Percentiles rank a stretch among this genome's conserved stretches.
These are phyloP conservation scores for Dugesia japonica DNA, from an alignment of 2,888 invertebrate species.

Conservation along the genomic window DNA sequence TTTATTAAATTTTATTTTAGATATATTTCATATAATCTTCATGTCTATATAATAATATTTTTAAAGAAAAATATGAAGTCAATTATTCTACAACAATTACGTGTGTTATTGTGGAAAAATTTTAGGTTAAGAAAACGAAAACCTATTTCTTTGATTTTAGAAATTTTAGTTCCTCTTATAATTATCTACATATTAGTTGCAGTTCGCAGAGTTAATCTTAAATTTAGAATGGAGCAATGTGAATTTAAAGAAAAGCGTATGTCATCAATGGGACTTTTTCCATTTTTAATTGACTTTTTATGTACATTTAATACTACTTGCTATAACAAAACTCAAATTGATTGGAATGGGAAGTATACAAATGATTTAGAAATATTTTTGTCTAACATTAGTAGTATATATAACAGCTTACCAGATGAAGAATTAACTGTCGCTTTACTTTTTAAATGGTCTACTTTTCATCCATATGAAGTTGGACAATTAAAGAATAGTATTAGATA, in stretches of 20 bases:
- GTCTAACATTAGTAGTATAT: not conserved
- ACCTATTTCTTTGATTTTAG: slow-evolving; percentile 14
- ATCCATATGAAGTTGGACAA: not conserved
- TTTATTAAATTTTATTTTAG: no score
- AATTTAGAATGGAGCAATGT: not conserved
- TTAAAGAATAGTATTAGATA: not conserved
- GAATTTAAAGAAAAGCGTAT: slow-evolving; percentile 23
- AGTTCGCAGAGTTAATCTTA: not conserved
- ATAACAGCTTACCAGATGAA: not conserved
- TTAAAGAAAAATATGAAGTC: not conserved
- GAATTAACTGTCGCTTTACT: not conserved
- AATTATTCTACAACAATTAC: not conserved
- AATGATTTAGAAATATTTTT: not conserved
- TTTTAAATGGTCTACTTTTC: not conserved
- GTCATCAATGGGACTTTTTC: slow-evolving; percentile 11
- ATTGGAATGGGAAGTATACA: not conserved
- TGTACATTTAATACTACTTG: slow-evolving; percentile 26
- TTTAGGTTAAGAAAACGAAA: slow-evolving; percentile 22
- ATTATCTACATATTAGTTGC: slow-evolving; percentile 10
- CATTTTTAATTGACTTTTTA: not conserved
- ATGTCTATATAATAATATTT: no score
- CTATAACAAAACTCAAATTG: slow-evolving; percentile 22
- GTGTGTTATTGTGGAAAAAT: slow-evolving; percentile 26
- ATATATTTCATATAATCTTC: no score
- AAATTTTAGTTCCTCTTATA: slow-evolving; percentile 22